Conservation (phyloP, 2,797 vertebrate genomes). For the Hyperoplus lanceolatus region DNA sequence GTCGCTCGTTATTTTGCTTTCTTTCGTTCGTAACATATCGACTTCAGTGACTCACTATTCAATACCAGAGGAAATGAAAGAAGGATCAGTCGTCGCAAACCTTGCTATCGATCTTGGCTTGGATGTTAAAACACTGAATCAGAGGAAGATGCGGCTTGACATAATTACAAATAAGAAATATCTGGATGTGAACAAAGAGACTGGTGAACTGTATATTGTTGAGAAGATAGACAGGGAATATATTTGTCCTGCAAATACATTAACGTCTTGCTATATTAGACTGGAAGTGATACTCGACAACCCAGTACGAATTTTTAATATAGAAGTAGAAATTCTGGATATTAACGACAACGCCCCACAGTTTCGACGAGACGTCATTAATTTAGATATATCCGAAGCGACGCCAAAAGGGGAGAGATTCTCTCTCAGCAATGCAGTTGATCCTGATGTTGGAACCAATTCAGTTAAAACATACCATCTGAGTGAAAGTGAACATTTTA, state of each 20-base stretch:
- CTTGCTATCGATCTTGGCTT: not conserved
- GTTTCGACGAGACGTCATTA: slow-evolving; percentile 58
- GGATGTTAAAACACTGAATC: not conserved
- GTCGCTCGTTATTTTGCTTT: not conserved
- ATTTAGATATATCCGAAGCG: slow-evolving; percentile 83
- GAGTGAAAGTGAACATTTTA: slow-evolving; percentile 63
- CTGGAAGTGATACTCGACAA: not conserved
- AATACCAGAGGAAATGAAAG: not conserved
- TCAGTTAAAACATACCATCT: slow-evolving; percentile 73
- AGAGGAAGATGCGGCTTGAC: not conserved
- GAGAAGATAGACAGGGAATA: not conserved
- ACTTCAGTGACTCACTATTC: not conserved
- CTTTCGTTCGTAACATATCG: not conserved
- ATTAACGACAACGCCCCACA: slow-evolving; percentile 56
- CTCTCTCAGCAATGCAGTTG: slow-evolving; percentile 69
- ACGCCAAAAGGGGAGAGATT: slow-evolving; percentile 73
- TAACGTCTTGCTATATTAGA: not conserved
- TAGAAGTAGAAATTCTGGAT: not conserved
- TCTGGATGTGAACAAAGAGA: not conserved
- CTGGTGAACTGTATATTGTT: not conserved
- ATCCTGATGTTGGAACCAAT: slow-evolving; percentile 74
- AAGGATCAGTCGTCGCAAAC: slow-evolving; percentile 8
- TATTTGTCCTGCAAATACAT: too few species aligned
- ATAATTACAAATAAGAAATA: not conserved
- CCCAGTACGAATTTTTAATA: not conserved